These are phyloP conservation scores for Mesorhabditis belari DNA, from an alignment of 2,888 invertebrate genomes.

Conservation along the genomic window DNA sequence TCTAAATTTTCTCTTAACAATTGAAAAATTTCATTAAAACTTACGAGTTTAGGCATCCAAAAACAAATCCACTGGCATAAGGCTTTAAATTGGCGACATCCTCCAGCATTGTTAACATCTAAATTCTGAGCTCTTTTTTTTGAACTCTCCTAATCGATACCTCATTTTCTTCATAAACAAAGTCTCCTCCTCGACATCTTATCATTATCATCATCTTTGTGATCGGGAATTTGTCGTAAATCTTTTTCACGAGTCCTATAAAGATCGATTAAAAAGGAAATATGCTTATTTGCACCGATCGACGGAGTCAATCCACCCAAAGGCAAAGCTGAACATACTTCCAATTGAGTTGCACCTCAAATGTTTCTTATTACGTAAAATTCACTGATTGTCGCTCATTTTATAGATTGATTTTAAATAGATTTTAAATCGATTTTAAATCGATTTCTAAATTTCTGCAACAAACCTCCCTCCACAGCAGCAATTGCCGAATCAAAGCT, in stretches of 20 bases:
- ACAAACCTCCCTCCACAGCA: constrained; percentile 16
- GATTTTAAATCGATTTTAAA: no score
- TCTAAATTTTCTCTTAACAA: constrained; percentile 7
- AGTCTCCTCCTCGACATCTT: constrained; percentile 23
- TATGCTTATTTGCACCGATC: constrained; percentile 9
- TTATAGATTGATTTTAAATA: no score
- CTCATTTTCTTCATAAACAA: constrained; percentile 24
- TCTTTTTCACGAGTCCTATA: no score
- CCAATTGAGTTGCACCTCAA: constrained; percentile 23
- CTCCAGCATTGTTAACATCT: constrained; percentile 7
- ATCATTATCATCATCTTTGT: constrained; percentile 23
- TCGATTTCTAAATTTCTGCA: neutral
- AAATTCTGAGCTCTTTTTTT: neutral
- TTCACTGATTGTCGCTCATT: no score
- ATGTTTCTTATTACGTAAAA: no score
- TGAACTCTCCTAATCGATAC: no score
- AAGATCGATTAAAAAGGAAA: no score
- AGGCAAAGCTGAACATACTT: constrained; percentile 22
- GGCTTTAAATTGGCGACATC: constrained; percentile 25
- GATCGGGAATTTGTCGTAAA: constrained; percentile 9
- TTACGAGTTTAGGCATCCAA: constrained; percentile 23
- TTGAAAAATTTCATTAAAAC: constrained; percentile 1
- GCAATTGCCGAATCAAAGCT: constrained; percentile 23
- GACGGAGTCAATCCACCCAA: constrained; percentile 26
- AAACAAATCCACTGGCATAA: constrained; percentile 30